Evolutionary conservation across 2,888 invertebrate genomes (phyloP), one percentile per base, ranked within the genome.

Genomic region (Taenaris catops): DNA sequence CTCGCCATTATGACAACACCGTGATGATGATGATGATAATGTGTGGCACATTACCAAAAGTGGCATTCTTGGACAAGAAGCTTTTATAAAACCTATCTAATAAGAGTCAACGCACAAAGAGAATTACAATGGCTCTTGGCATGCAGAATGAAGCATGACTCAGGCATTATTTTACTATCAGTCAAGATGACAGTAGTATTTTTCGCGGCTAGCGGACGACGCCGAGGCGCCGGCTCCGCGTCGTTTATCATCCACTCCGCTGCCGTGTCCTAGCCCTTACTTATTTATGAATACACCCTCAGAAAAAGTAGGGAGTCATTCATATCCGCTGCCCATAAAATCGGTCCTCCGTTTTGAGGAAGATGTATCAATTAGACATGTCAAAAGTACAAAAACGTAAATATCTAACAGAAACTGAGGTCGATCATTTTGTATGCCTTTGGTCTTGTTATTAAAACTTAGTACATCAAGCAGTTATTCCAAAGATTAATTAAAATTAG

Each of bases 141-240:
- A 72, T 79, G 71, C 71, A 76, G 72, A 75, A 66, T 59, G 55
- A 55, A 63, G 69, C 71, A 76, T 83, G 83, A 86, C 78, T 70
- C 62, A 53, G 62, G 58, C 63, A 68, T 80, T 84, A 79, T 80
- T 81, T 79, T 65, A 68, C 71, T 74, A 83, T 84, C 80, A 75
- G 68, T 84, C 84, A 84, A 83, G 76, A 86, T 83, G 83, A 81
- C 78, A 84, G 73, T 78, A 68, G 73, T 78, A 76, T 86, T 83
- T 86, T 86, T 80, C 78, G 78, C 70, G 79, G 64, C 69, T 73
- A 76, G 63, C 70, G 71, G 68, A 72, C 76, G 83, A 70, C 80
- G 73, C 59, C 62, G 56, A 63, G 79, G 75, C 81, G 84, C 80
- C 79, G 53, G 45, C 70, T 69, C 52, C 35, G 45, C 58, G 57